A percentile compares a stretch with the other conserved stretches of the same genome.
These are phyloP conservation scores for Cataglyphis rosenhaueri DNA, from an alignment of 2,888 invertebrate genomes.

Conservation along the genomic window DNA sequence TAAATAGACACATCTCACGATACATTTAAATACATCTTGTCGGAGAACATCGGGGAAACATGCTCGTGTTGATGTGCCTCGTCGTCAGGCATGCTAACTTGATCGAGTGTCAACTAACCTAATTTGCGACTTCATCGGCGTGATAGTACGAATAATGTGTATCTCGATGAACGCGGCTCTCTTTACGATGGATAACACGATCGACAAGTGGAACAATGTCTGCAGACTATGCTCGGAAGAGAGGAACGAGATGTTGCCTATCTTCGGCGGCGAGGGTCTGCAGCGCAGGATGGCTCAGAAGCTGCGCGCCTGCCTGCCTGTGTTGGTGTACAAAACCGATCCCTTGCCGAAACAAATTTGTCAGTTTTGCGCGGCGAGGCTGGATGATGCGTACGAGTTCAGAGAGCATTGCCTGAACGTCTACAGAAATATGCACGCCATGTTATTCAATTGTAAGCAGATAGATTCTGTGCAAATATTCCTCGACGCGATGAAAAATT, in stretches of 20 bases:
- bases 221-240: constrained; percentile 80
- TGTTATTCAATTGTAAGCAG: constrained; percentile 71
- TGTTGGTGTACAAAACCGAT: constrained; percentile 81
- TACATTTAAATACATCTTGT: not conserved
- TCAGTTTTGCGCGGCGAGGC: constrained; percentile 81
- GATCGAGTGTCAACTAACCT: constrained; percentile 65
- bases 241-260: constrained; percentile 79
- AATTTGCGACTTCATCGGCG: constrained; percentile 33
- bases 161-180: constrained; percentile 16
- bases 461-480: constrained; percentile 78
- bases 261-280: constrained; percentile 80
- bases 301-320: constrained; percentile 79
- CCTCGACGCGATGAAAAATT: constrained; percentile 80
- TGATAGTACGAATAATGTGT: not conserved
- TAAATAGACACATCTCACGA: not conserved
- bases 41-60: not conserved
- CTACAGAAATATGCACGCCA: constrained; percentile 78
- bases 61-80: not conserved
- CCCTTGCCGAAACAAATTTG: constrained; percentile 82
- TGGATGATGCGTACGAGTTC: constrained; percentile 81
- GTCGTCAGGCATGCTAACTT: constrained; percentile 28
- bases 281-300: constrained; percentile 79
- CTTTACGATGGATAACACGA: constrained; percentile 64
- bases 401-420: constrained; percentile 79
- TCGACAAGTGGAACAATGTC: constrained; percentile 75